Conservation (phyloP, 2,797 vertebrate genomes). For the Gila robusta region DNA sequence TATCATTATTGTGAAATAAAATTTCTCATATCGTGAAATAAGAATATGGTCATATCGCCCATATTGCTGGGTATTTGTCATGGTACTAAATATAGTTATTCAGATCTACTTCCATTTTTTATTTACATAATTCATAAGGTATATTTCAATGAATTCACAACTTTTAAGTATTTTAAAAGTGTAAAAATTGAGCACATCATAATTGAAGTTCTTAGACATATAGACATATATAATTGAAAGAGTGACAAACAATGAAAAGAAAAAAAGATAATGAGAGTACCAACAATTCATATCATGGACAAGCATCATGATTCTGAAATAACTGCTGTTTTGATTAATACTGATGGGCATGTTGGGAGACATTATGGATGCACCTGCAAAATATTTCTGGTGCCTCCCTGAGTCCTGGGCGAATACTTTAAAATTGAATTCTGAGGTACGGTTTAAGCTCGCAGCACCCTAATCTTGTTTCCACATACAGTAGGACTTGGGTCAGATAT, state of each 20-base stretch:
- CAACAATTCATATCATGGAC: constrained; percentile 33
- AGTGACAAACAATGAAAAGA: constrained; percentile 33
- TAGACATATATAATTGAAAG: not conserved
- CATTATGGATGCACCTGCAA: constrained; percentile 50
- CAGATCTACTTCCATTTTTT: too few relatives aligned
- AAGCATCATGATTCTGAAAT: constrained; percentile 44
- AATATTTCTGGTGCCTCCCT: constrained; percentile 43
- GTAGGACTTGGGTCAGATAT: constrained; percentile 60
- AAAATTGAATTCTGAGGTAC: constrained; percentile 63
- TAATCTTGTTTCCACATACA: constrained; percentile 67
- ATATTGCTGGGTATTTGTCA: not conserved
- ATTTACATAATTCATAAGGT: not conserved
- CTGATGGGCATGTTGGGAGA: constrained; percentile 28
- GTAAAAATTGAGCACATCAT: not conserved
- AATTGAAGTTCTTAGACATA: not conserved
- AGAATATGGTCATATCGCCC: too few relatives aligned
- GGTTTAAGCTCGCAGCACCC: constrained; percentile 57
- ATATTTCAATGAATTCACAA: not conserved
- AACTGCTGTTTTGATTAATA: constrained; percentile 38
- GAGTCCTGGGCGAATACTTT: constrained; percentile 47
- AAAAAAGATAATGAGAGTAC: not conserved
- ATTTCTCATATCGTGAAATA: too few relatives aligned
- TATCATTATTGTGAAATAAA: too few relatives aligned
- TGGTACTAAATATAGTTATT: not conserved
- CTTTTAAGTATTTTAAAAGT: not conserved